Base-by-base conservation (phyloP, 2,113 vertebrate genomes). In the Pomatostomus ruficeps region DNA sequence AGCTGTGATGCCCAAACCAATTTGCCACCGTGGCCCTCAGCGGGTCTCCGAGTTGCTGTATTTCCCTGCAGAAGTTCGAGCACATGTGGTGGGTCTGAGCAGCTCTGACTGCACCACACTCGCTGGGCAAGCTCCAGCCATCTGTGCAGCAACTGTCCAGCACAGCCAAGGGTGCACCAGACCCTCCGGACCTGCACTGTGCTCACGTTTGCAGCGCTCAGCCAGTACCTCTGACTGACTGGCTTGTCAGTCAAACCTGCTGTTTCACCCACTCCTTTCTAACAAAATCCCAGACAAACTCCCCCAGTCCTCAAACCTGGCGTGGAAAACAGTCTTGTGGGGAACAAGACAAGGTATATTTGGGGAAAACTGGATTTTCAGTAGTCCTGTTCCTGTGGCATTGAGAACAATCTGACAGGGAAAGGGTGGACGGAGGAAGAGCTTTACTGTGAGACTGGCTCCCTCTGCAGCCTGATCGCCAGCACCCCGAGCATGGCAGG, bases 381-480 rank as follows among this genome's bases (percentile, higher is more conserved):
- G 23, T 7, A 63, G 14, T 43, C 14, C 26, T 43, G 1, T n/a
- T 36, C 67, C 40, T 52, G n/a, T 4, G 42, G 11, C 31, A 7
- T 2, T 25, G 46, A 78, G 36, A 82, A 12, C 28, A 68, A n/a
- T 13, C 33, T 24, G 51, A 6, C 16, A 4, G 14, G 17, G 15
- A 46, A 72, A 49, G 10, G 11, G 12, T 17, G 26, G 3, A 2
- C 0, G 0, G 63, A 51, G n/a, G 35, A 38, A 51, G 58, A 45
- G 22, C 35, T 95, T 85, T 65, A 33, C 88, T 81, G 91, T 89
- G 93, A 74, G 46, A 38, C 42, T 66, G 71, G 94, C 94, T 95
- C 95, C 96, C 92, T 90, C 96, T 96, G 88, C 95, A 96, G 95
- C 51, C 63, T 4, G 31, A 57, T 35, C 51, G 10, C 6, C 78